Percentiles rank a stretch among this genome's conserved stretches.
Conservation (phyloP, 2,797 vertebrate genomes). For the Pogonophryne albipinna region DNA sequence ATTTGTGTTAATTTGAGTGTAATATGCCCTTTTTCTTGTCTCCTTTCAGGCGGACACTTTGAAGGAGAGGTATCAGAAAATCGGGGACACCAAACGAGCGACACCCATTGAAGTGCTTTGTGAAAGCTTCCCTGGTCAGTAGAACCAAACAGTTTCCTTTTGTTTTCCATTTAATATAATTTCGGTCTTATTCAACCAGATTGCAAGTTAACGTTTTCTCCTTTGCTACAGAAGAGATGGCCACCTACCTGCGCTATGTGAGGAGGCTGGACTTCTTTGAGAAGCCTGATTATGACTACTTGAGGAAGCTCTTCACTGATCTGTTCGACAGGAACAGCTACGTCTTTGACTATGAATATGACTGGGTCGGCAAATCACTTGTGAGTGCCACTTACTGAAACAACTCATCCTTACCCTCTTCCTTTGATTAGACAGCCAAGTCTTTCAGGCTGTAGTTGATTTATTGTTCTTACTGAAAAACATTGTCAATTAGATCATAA, state of each 20-base stretch:
- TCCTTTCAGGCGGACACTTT: constrained; percentile 92
- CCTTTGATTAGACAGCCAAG: not conserved
- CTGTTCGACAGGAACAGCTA: constrained; percentile 95
- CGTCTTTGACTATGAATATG: constrained; percentile 97
- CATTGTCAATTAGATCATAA: constrained; percentile 2
- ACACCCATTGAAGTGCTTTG: constrained; percentile 97
- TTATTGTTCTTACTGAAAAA: constrained; percentile 1
- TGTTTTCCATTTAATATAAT: not conserved
- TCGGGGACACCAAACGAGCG: constrained; percentile 96
- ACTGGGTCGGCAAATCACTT: constrained; percentile 99
- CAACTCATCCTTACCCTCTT: not conserved
- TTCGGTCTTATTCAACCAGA: not conserved
- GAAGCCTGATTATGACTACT: constrained; percentile 97
- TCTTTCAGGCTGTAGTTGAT: constrained; percentile 7
- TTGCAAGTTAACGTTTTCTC: not conserved
- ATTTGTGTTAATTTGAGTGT: not conserved
- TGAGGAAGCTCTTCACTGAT: constrained; percentile 96
- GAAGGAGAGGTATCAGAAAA: constrained; percentile 98
- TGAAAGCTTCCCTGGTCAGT: constrained; percentile 96
- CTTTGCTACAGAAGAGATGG: constrained; percentile 93
- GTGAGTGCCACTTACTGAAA: constrained; percentile 82
- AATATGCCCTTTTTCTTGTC: constrained; percentile 3
- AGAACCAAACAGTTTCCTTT: not conserved
- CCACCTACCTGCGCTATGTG: constrained; percentile 97
- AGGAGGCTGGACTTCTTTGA: constrained; percentile 97